Evolutionary conservation across 2,113 vertebrate genomes (phyloP).

Genomic region (Muntiacus muntjak): DNA sequence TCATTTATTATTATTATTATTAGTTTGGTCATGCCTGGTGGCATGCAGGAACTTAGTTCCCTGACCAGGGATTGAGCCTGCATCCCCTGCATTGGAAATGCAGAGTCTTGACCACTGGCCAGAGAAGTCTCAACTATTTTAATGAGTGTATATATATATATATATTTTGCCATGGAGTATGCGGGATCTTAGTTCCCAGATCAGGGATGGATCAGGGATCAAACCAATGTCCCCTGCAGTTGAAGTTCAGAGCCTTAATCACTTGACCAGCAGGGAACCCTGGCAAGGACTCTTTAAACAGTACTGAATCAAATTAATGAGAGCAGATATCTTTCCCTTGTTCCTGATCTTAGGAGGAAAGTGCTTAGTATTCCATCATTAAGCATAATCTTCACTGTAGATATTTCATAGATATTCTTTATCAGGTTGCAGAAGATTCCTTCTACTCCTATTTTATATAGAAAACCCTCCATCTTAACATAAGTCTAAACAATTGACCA

Average conservation of each 20-base stretch:
- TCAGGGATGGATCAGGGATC: not conserved
- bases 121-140: not conserved
- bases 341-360: not conserved
- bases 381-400: not conserved
- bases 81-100: not conserved
- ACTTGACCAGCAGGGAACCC: not conserved
- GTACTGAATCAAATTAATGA: constrained; percentile 17
- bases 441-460: constrained; percentile 4
- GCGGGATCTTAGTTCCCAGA: not conserved
- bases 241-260: not conserved
- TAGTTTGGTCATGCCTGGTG: not conserved
- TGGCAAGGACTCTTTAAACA: constrained; percentile 16
- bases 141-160: not conserved
- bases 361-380: not conserved
- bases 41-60: not conserved
- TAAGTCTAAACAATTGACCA: not conserved
- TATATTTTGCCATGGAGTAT: not conserved
- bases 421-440: not conserved
- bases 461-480: not conserved
- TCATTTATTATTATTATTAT: not conserved
- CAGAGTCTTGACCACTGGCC: not conserved
- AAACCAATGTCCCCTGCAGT: not conserved
- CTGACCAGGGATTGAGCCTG: not conserved
- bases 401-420: not conserved
- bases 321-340: not conserved